Conservation (phyloP, 1,140 invertebrate genomes). For the Stenopsyche tienmushanensis region DNA sequence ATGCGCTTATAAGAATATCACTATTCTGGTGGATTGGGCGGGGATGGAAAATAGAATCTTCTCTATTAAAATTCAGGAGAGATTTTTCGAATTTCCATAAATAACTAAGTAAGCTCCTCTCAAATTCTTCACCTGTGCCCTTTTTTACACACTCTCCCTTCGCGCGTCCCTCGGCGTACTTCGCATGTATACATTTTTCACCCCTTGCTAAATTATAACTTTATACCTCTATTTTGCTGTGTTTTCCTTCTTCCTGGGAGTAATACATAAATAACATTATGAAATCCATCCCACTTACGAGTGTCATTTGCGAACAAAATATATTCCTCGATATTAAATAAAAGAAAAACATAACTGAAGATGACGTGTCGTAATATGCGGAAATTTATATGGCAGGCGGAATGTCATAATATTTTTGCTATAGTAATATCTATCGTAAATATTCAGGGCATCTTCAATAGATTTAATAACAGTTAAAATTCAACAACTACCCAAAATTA, state of each 20-base stretch:
- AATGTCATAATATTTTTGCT: no score
- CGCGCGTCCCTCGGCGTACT: not conserved
- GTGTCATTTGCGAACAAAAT: no score
- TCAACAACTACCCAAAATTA: no score
- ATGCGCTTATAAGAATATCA: slow-evolving; percentile 16
- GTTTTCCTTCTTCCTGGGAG: slow-evolving; percentile 6
- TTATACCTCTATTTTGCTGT: slow-evolving; percentile 20
- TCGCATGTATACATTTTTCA: slow-evolving; percentile 7
- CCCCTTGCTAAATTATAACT: slow-evolving; percentile 26
- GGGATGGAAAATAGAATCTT: slow-evolving; percentile 8
- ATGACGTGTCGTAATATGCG: no score
- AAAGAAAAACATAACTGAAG: no score
- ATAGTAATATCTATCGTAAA: no score
- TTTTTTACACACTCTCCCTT: slow-evolving; percentile 5
- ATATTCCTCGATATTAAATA: no score
- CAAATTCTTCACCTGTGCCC: slow-evolving; percentile 29
- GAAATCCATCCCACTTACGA: slow-evolving; percentile 5
- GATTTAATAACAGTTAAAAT: no score
- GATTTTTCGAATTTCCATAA: slow-evolving; percentile 31
- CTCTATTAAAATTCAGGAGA: slow-evolving; percentile 27
- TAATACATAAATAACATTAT: slow-evolving; percentile 16
- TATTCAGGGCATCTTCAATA: no score
- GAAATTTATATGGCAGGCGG: no score
- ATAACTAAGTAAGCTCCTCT: slow-evolving; percentile 23
- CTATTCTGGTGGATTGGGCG: slow-evolving; percentile 5